phyloP scores from a whole-genome alignment of 2,797 vertebrate species.

The Coregonus suidteri region DNA sequence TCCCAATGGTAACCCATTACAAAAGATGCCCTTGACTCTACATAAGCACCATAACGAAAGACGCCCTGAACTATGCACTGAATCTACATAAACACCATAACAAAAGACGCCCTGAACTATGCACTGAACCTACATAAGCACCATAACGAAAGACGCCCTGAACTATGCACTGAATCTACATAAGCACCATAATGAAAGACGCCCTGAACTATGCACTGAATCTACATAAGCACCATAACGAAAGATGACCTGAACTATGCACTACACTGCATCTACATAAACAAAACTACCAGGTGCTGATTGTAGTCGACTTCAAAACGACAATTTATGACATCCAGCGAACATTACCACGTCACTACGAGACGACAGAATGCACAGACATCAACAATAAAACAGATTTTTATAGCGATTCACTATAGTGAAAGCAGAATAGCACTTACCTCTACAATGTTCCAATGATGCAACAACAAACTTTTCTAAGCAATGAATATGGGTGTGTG shows the following conservation, averaged over 20 bases:
- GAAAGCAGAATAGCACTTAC: slow-evolving; percentile 3
- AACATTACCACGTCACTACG: neutral
- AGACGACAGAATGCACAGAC: neutral
- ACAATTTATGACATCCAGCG: neutral
- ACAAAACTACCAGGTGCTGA: neutral
- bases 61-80: neutral
- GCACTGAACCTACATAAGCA: too few species aligned
- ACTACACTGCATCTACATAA: neutral
- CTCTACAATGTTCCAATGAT: neutral
- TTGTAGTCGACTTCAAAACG: neutral
- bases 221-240: neutral
- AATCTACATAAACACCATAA: too few species aligned
- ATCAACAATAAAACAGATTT: neutral
- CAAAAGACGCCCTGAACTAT: too few species aligned
- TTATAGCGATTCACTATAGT: neutral
- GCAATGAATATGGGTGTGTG: slow-evolving; percentile 22
- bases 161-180: neutral
- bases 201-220: neutral
- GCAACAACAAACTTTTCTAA: slow-evolving; percentile 26
- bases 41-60: neutral
- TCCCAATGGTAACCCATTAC: neutral
- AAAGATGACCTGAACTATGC: neutral
- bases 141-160: neutral
- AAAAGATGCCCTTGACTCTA: too few species aligned
- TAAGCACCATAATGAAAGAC: neutral